phyloP scores from a whole-genome alignment of 2,888 invertebrate genomes.

The Tineola bisselliella region DNA sequence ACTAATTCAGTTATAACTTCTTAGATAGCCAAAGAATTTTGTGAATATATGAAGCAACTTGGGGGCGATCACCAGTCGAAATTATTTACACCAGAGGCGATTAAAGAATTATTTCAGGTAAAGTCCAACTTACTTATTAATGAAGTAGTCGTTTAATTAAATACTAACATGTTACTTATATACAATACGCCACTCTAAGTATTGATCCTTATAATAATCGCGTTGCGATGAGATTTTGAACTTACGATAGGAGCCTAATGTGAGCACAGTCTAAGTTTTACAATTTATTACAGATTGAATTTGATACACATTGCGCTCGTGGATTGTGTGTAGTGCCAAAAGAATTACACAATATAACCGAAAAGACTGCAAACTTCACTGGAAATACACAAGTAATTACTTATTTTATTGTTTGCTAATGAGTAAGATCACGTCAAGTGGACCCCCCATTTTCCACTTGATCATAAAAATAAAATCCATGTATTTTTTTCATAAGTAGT shows the following conservation, averaged over 20 bases:
- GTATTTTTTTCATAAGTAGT: too few species aligned
- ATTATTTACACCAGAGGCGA: conserved; percentile 54
- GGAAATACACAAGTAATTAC: conserved; percentile 53
- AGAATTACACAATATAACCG: conserved; percentile 69
- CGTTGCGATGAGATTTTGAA: too few species aligned
- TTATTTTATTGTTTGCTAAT: too few species aligned
- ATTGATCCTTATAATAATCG: too few species aligned
- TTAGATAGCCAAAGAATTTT: conserved; percentile 58
- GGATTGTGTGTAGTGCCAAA: conserved; percentile 63
- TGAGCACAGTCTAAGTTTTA: too few species aligned
- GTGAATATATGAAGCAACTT: conserved; percentile 55
- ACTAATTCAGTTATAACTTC: too few species aligned
- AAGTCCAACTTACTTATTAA: background rate
- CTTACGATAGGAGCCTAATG: too few species aligned
- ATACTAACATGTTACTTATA: too few species aligned
- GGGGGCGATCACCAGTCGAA: conserved; percentile 61
- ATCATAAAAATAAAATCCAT: too few species aligned
- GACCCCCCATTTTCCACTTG: too few species aligned
- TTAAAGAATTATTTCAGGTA: conserved; percentile 62
- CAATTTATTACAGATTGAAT: conserved; percentile 53
- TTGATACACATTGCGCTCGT: conserved; percentile 64
- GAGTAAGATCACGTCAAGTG: too few species aligned
- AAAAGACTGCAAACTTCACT: conserved; percentile 59
- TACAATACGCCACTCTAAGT: too few species aligned
- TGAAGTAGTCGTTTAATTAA: background rate